A percentile compares a stretch with the other conserved stretches of the same genome.
phyloP scores from a whole-genome alignment of 2,888 invertebrate genomes.

The Microchrysa polita region DNA sequence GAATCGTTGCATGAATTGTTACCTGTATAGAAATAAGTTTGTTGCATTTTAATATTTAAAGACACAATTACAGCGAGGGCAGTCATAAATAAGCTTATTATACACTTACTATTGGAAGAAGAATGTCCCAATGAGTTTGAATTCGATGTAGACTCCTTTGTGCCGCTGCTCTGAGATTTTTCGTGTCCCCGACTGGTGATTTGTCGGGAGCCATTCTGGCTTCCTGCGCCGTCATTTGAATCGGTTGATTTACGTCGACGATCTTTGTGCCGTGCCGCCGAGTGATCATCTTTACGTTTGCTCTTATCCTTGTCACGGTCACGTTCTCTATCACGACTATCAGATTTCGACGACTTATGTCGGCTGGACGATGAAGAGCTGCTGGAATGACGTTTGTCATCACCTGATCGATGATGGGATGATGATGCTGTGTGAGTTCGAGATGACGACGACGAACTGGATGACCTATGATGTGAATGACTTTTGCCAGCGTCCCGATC shows the following conservation, averaged over 20 bases:
- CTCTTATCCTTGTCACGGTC: slow-evolving; percentile 57
- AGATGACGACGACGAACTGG: slow-evolving; percentile 34
- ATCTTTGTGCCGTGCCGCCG: slow-evolving; percentile 72
- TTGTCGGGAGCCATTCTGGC: slow-evolving; percentile 64
- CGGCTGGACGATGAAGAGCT: slow-evolving; percentile 7
- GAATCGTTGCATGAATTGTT: slow-evolving; percentile 25
- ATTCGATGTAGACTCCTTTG: slow-evolving; percentile 40
- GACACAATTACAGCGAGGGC: neutral
- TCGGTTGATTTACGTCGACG: slow-evolving; percentile 79
- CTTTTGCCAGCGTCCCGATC: neutral
- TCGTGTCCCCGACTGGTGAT: slow-evolving; percentile 49
- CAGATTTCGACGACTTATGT: slow-evolving; percentile 33
- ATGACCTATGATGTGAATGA: slow-evolving; percentile 12
- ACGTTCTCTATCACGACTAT: slow-evolving; percentile 50
- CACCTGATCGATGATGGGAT: slow-evolving; percentile 1
- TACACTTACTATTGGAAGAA: slow-evolving; percentile 17
- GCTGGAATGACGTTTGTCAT: slow-evolving; percentile 23
- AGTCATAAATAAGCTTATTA: neutral
- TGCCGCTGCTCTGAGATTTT: neutral
- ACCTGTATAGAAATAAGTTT: neutral
- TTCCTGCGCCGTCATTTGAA: slow-evolving; percentile 76
- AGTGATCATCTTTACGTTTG: slow-evolving; percentile 76
- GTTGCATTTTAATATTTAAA: neutral
- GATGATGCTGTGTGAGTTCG: slow-evolving; percentile 22
- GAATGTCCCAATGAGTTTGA: slow-evolving; percentile 41